Conservation (phyloP, 2,888 invertebrate genomes). For the Tiliacea citrago region DNA sequence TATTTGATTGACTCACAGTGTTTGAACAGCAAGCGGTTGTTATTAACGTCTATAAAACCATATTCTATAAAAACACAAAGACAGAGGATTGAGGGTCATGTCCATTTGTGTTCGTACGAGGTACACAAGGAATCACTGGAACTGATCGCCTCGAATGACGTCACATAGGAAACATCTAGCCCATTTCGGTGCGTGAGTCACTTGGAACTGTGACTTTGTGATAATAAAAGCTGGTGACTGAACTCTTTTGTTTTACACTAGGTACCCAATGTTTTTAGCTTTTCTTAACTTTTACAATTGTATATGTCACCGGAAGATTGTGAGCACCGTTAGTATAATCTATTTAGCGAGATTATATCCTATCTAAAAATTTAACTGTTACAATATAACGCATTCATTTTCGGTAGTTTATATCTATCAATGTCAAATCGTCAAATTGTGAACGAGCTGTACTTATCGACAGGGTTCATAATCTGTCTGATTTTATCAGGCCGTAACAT, state of each 20-base stretch:
- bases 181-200: constrained; percentile 43
- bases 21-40: not conserved
- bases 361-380: no score
- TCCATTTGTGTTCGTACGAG: constrained; percentile 21
- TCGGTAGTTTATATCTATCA: no score
- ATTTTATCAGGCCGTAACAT: no score
- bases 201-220: constrained; percentile 10
- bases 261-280: not conserved
- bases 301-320: no score
- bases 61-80: not conserved
- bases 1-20: not conserved
- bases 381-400: no score
- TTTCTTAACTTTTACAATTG: not conserved
- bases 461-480: no score
- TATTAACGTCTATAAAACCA: not conserved
- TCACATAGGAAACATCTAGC: constrained; percentile 56
- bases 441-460: no score
- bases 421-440: no score
- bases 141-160: constrained; percentile 31
- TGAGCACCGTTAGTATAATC: no score
- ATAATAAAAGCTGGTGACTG: constrained; percentile 12
- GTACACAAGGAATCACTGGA: constrained; percentile 3
- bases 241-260: constrained; percentile 6
- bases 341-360: no score
- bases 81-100: not conserved